Percentiles rank a stretch among this genome's conserved stretches.
Conservation (phyloP, 2,797 vertebrate species). For the Smutsia temminckii region DNA sequence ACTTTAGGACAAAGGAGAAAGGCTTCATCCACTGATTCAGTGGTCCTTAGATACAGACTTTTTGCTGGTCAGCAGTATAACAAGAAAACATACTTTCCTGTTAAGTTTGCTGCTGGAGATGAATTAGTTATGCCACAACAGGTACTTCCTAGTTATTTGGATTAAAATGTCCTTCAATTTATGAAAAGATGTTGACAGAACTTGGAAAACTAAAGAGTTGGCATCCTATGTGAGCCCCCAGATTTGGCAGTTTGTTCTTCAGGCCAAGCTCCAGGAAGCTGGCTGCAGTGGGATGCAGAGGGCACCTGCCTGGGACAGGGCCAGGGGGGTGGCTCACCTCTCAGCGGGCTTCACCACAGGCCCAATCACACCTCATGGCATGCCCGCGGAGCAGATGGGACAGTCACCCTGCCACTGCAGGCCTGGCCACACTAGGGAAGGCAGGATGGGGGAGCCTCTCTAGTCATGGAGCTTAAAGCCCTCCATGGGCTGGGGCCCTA, state of each 20-base stretch:
- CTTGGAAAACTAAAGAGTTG: not conserved
- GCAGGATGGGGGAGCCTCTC: not conserved
- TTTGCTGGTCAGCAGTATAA: not conserved
- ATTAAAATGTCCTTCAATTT: not conserved
- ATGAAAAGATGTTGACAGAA: not conserved
- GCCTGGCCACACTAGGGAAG: not conserved
- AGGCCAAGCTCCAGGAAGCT: not conserved
- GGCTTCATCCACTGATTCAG: rapidly evolving
- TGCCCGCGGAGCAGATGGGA: not conserved
- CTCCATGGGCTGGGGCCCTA: not conserved
- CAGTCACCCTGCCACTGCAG: not conserved
- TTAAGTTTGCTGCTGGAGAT: not conserved
- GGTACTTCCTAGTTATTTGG: not conserved
- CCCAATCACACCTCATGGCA: not conserved
- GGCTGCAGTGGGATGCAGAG: rapidly evolving
- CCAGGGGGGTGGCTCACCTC: not conserved
- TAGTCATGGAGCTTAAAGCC: not conserved
- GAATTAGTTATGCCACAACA: rapidly evolving
- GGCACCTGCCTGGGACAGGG: too few species aligned
- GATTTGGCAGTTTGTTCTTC: not conserved
- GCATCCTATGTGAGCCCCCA: too few species aligned
- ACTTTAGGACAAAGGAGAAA: not conserved
- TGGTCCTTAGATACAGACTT: not conserved
- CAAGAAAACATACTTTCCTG: rapidly evolving
- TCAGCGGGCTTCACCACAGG: not conserved